These are phyloP conservation scores for Halichoerus grypus DNA, from an alignment of 2,113 vertebrate genomes.

Conservation along the genomic window DNA sequence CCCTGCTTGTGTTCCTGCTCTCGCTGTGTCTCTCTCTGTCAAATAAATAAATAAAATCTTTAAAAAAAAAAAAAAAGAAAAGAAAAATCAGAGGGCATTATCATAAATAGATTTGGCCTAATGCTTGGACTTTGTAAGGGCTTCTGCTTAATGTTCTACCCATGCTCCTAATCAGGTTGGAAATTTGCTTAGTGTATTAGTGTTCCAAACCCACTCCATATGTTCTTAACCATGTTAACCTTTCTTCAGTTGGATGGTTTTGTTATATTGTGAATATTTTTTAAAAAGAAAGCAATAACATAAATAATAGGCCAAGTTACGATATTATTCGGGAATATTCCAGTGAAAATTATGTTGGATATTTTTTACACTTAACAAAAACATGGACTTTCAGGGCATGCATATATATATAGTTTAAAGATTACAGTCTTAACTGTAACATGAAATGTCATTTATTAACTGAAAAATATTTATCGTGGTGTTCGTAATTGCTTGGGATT, in stretches of 20 bases:
- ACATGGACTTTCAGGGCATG: background rate
- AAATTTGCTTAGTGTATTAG: background rate
- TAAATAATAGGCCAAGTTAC: background rate
- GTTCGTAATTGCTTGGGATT: conserved; percentile 28
- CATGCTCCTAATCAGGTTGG: background rate
- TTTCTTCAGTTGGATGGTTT: background rate
- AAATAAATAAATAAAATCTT: too few species aligned
- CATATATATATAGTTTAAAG: background rate
- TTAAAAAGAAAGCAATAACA: background rate
- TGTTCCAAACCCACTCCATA: background rate
- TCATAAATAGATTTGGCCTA: background rate
- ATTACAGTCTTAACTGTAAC: conserved; percentile 1
- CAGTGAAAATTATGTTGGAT: background rate
- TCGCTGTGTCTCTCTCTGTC: too few species aligned
- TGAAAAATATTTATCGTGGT: background rate
- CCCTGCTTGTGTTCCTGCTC: too few species aligned
- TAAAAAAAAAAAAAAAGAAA: too few species aligned
- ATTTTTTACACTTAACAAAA: conserved; percentile 28
- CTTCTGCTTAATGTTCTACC: background rate
- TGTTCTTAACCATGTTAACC: conserved; percentile 9
- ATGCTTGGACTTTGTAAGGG: background rate
- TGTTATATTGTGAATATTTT: background rate
- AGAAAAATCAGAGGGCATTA: background rate
- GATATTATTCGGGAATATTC: background rate
- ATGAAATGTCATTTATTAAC: background rate